Base-by-base conservation (phyloP, 2,888 invertebrate genomes). In the Octonoba sinensis region DNA sequence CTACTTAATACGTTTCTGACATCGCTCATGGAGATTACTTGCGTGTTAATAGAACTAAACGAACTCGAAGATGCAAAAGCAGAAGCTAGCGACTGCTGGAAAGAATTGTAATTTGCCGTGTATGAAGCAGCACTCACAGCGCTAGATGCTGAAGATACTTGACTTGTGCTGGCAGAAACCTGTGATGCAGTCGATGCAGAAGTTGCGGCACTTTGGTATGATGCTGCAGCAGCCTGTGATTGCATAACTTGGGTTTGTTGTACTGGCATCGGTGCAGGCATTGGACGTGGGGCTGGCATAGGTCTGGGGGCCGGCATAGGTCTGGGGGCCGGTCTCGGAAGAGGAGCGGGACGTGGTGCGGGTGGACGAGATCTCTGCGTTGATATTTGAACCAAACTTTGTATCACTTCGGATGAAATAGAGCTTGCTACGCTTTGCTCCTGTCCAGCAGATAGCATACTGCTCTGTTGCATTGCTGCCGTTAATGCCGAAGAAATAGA, bases 271-370 rank as follows among this genome's bases (percentile, higher is more conserved):
- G 57, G n/a, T n/a, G n/a, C n/a, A n/a, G n/a, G n/a, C 18, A 18
- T 20, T 4, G 59, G 51, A 16, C 51, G 22, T 22, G 51, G 66
- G 1, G 66, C 66, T 46, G 59, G 59, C 1, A 59, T 8, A 3
- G 65, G 65, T 47, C 65, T 65, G 11, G 65, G 65, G 46, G 65
- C 65, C n/a, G 49, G 49, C 16, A 36, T 20, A 3, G 64, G 64
- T 12, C 4, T 11, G 6, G 66, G 66, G 1, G 24, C 6, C 13
- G 66, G 27, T 27, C 27, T 27, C 6, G 27, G 27, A 27, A 6
- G 3, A 27, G 27, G 27, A 27, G 27, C 27, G 6, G 27, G 27
- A 27, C 3, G 3, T 27, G 27, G 27, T 6, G 27, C 27, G 6
- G 6, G 3, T 27, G 27, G 27, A 3, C 6, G 27, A 3, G 27